Evolutionary conservation across 2,888 invertebrate species (phyloP).

Genomic region (Leptura quadrifasciata): DNA sequence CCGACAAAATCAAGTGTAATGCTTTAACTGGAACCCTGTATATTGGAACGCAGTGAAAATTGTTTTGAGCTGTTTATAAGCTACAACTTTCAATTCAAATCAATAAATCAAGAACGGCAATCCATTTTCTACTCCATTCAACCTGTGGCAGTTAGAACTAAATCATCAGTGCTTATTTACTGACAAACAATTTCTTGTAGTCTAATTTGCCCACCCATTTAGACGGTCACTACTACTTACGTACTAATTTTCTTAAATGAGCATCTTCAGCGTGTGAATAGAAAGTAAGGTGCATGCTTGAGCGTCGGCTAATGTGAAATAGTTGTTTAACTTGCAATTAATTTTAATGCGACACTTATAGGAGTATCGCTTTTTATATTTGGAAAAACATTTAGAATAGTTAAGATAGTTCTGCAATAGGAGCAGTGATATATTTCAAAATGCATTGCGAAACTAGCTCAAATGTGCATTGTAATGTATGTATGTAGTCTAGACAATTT

Average conservation of each 20-base stretch:
- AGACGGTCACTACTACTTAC: slow-evolving; percentile 27
- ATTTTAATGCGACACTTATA: slow-evolving; percentile 22
- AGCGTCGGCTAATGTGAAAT: slow-evolving; percentile 21
- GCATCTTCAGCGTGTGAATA: slow-evolving; percentile 35
- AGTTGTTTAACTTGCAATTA: slow-evolving; percentile 5
- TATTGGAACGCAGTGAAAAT: too few species aligned
- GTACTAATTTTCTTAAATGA: slow-evolving; percentile 37
- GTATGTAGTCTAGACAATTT: slow-evolving; percentile 11
- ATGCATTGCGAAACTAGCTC: slow-evolving; percentile 29
- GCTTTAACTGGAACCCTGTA: too few species aligned
- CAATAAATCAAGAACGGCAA: background rate
- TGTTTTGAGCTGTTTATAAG: too few species aligned
- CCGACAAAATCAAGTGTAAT: too few species aligned
- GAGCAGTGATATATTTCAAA: slow-evolving; percentile 26
- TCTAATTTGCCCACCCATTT: slow-evolving; percentile 36
- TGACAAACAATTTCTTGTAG: slow-evolving; percentile 34
- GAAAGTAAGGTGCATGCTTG: slow-evolving; percentile 26
- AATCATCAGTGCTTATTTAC: slow-evolving; percentile 9
- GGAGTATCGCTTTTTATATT: slow-evolving; percentile 15
- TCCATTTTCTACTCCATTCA: background rate
- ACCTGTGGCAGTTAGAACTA: background rate
- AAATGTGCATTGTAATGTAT: slow-evolving; percentile 17
- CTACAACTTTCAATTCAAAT: too few species aligned
- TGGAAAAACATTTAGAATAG: slow-evolving; percentile 26
- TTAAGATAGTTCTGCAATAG: slow-evolving; percentile 6